A percentile compares a stretch with the other conserved stretches of the same genome.
Evolutionary conservation across 2,888 invertebrate genomes (phyloP).

Genomic region (Lottia gigantea): DNA sequence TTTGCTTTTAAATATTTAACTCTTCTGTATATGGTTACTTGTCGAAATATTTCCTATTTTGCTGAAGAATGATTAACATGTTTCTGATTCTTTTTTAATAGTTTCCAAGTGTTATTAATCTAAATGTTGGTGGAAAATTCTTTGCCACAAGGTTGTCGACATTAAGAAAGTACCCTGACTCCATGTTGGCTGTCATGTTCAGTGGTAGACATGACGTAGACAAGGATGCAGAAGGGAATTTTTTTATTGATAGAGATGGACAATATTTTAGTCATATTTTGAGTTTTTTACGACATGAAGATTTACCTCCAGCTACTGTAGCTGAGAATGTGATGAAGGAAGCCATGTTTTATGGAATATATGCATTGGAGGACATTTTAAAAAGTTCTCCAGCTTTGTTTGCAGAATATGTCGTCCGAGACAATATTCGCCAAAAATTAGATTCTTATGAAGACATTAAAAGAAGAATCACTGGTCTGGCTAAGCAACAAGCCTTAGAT

Average conservation of each 20-base stretch:
- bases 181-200: slow-evolving; percentile 62
- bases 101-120: slow-evolving; percentile 51
- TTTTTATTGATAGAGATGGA: slow-evolving; percentile 60
- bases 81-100: slow-evolving; percentile 26
- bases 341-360: slow-evolving; percentile 55
- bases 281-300: slow-evolving; percentile 55
- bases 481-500: slow-evolving; percentile 38
- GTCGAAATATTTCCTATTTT: too few species aligned
- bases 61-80: too few species aligned
- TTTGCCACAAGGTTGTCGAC: slow-evolving; percentile 56
- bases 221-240: slow-evolving; percentile 48
- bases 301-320: slow-evolving; percentile 44
- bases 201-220: slow-evolving; percentile 57
- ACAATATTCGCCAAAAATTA: slow-evolving; percentile 43
- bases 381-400: slow-evolving; percentile 46
- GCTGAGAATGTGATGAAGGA: slow-evolving; percentile 52
- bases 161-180: slow-evolving; percentile 51
- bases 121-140: slow-evolving; percentile 57
- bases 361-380: slow-evolving; percentile 43
- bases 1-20: too few species aligned
- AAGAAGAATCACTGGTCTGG: slow-evolving; percentile 38
- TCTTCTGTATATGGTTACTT: too few species aligned
- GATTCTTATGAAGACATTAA: slow-evolving; percentile 39
- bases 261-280: slow-evolving; percentile 53
- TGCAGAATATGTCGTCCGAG: slow-evolving; percentile 44